Evolutionary conservation across 2,113 vertebrate species (phyloP), one percentile per base, ranked within the genome.

Genomic region (Chaetodon auriga): DNA sequence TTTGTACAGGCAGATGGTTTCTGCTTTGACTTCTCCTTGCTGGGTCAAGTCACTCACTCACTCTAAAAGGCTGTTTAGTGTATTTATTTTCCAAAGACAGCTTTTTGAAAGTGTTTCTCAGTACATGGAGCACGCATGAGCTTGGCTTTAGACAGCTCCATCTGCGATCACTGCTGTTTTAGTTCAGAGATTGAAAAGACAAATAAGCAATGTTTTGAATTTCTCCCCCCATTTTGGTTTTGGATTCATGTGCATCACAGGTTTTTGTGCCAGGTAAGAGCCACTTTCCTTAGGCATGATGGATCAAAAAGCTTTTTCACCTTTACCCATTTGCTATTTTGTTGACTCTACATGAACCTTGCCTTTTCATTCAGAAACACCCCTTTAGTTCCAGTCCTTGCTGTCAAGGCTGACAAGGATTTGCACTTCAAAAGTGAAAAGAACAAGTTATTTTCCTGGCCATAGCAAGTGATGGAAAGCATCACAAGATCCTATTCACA

Each of bases 81-180:
- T 78, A 58, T 82, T 85, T 75, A 49, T 82, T 80, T 70, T 80
- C 43, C 70, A 76, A 82, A 82, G 48, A 82, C 60, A 75, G 78
- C 68, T 84, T 81, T 87, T 78, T 69, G 38, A 38, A 43, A 68
- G 61, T 60, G 49, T 81, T 84, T 81, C 55, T 81, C 45, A 13
- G 49, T 71, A 36, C 63, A 71, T 23, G 58, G 70, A 73, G 62
- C 76, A 66, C 7, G 5, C 55, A 65, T 9, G 73, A 73, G 68
- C 51, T 68, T 77, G 83, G 61, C 76, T 88, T 82, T 51, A 36
- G 66, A 68, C 62, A 60, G 55, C 57, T 73, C 83, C 83, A 68
- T 85, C 66, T 80, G 75, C 54, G 77, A 60, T 70, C 64, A 2
- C 68, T 74, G 62, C 71, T 73, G 68, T 82, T 83, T 83, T 14